Evolutionary conservation across 2,797 vertebrate genomes (phyloP), one percentile per base, ranked within the genome.

Genomic region (Onychomys arenicola): DNA sequence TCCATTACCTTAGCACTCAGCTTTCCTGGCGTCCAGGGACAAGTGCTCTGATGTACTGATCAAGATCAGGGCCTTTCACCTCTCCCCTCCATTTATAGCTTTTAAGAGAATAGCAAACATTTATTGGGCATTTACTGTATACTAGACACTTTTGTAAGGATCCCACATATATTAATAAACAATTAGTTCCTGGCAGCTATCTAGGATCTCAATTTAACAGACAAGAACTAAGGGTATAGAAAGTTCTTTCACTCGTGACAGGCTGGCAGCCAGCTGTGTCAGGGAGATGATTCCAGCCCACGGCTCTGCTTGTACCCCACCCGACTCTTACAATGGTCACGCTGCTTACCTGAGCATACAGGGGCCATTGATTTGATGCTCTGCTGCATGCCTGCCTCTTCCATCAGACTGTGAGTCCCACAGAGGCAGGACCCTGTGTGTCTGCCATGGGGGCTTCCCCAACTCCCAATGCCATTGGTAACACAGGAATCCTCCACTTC

Each of bases 141-240:
- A 29, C 69, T 32, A 86, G 57, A 75, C 49, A 77, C 32, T 61
- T 25, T 37, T 37, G 43, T 46, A 84, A 78, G 49, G 13, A 19
- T 49, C 85, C 84, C 52, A 75, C 49, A 25, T 32, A 23, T 76
- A 73, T 80, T 77, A 80, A 73, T 89, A 82, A 67, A 76, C 46
- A n/a, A 65, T 95, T 40, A 65, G n/a, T 83, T 93, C 59, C 95
- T 37, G 19, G 21, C 34, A 85, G 87, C 29, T 90, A 27, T 57
- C 93, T 94, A 57, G 59, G 23, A 69, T 27, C 73, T 49, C 85
- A 55, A 1, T 80, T 89, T 95, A 89, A 95, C 71, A 65, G 29
- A 29, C 34, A 29, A 49, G 78, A 94, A 59, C 57, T 37, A 55
- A 91, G 67, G 3, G 17, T 55, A 63, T 5, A 81, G 82, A 10